Percentiles rank a stretch among this genome's conserved stretches.
Evolutionary conservation across 2,113 vertebrate genomes (phyloP).

Genomic region (Trichechus manatus): DNA sequence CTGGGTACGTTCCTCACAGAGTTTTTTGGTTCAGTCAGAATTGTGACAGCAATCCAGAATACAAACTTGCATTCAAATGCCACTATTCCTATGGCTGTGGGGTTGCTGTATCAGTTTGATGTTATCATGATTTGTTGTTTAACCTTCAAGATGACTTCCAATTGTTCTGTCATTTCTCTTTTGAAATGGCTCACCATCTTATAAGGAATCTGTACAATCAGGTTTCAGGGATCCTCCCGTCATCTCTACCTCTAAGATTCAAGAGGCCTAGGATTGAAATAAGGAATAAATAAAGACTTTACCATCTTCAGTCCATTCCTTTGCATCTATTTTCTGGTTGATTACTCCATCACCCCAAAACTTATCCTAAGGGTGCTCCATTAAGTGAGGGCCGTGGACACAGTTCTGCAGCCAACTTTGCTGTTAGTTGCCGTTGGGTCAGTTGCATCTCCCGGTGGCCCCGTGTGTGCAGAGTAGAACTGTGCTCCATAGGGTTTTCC

Average conservation of each 20-base stretch:
- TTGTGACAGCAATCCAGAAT: background rate
- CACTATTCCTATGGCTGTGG: background rate
- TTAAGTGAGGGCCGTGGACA: background rate
- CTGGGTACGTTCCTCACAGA: background rate
- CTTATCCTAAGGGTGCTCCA: background rate
- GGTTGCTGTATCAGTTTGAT: background rate
- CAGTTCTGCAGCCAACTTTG: background rate
- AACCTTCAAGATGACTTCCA: background rate
- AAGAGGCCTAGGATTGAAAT: background rate
- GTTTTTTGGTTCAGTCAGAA: background rate
- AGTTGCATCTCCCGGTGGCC: background rate
- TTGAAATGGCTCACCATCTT: background rate
- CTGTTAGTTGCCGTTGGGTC: background rate
- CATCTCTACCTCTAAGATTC: background rate
- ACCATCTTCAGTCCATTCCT: background rate
- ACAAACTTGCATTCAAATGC: background rate
- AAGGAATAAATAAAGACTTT: background rate
- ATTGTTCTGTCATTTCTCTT: background rate
- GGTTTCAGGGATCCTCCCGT: background rate
- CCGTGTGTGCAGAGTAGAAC: background rate
- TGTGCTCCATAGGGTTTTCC: background rate
- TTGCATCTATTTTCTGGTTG: background rate
- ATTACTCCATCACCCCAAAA: background rate
- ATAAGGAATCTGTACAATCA: background rate
- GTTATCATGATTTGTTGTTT: background rate